These are phyloP conservation scores for Idris sp. DNA, from an alignment of 1,140 invertebrate genomes.

Conservation along the genomic window DNA sequence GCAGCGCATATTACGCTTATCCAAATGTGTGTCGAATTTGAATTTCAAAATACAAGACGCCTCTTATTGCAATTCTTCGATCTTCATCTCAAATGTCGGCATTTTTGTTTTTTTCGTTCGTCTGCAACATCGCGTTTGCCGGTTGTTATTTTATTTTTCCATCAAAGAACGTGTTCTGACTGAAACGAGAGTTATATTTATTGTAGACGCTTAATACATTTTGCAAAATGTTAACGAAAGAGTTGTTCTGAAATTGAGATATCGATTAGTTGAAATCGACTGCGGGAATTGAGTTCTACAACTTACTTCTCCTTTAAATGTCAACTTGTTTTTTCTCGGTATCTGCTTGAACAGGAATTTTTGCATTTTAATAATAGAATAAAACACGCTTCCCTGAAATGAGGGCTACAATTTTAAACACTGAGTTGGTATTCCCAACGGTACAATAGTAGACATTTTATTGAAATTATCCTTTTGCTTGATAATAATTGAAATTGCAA, in stretches of 20 bases:
- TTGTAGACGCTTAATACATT: constrained; percentile 10
- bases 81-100: constrained; percentile 31
- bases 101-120: no score
- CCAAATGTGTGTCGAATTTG: constrained; percentile 60
- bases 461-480: no score
- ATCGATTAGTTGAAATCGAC: constrained; percentile 16
- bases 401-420: not conserved
- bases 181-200: constrained; percentile 19
- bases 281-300: constrained; percentile 31
- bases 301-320: no score
- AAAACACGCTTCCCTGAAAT: not conserved
- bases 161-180: no score
- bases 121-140: not conserved
- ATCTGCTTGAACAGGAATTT: not conserved
- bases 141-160: not conserved
- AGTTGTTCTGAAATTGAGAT: constrained; percentile 17
- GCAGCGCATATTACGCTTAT: constrained; percentile 58
- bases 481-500: no score
- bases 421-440: not conserved
- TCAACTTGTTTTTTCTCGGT: no score
- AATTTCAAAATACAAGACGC: constrained; percentile 54
- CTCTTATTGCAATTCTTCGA: constrained; percentile 41
- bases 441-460: not conserved
- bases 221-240: constrained; percentile 21
- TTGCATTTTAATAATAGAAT: not conserved